Base-by-base conservation (phyloP, 2,113 vertebrate genomes). In the Dissostichus mawsoni region DNA sequence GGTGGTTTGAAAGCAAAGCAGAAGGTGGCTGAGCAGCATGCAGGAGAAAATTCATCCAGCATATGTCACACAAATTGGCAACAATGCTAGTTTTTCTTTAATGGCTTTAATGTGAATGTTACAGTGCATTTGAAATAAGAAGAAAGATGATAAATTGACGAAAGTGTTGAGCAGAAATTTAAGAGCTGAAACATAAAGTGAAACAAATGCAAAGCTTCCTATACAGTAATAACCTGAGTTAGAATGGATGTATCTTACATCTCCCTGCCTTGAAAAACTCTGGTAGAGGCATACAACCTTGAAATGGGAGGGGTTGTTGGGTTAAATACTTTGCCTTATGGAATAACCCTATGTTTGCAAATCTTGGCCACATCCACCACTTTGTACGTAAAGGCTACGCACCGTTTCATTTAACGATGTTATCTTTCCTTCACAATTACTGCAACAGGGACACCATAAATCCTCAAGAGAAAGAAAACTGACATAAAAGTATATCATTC, bases 401-500 rank as follows among this genome's bases (percentile, higher is more conserved):
- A 58, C 66, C 56, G 44, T 76, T 25, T 55, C 29, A 76, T 85
- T 87, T 85, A 85, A 89, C 36, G 5, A 70, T 90, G 76, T 87
- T 81, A 59, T 87, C 47, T 63, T 87, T 90, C 64, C 69, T 20
- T 23, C 45, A 16, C 20, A 12, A 23, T 58, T 83, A 59, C 61
- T 44, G 41, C 70, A 51, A 14, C 77, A 48, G 45, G 58, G 36
- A 23, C 48, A 45, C 7, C 41, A 73, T 82, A 72, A 84, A 83
- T 61, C 23, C 2, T 53, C 63, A 79, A 65, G 76, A 62, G 36
- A n/a, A 1, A 16, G 13, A 8, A 55, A 78, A 87, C 58, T 63
- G 14, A 84, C 87, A 65, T 67, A 25, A 56, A 79, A 25, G 66
- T 66, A 67, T 61, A 77, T 85, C 1, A 87, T 76, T 71, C 56